These are phyloP conservation scores for Sturnus vulgaris DNA, from an alignment of 2,113 vertebrate species.

Conservation along the genomic window DNA sequence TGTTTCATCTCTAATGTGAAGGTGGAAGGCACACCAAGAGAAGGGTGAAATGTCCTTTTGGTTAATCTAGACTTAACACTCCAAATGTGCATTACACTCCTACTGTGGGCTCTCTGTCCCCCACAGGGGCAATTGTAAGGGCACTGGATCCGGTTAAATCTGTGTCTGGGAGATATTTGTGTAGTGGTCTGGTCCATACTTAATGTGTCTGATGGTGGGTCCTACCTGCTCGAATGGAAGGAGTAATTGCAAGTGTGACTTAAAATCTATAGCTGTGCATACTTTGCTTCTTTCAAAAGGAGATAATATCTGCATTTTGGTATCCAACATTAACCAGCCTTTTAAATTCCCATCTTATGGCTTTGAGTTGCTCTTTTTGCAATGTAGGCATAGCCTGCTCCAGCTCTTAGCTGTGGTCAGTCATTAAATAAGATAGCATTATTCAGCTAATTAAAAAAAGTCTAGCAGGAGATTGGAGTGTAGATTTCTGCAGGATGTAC, in stretches of 20 bases:
- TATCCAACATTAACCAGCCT: background rate
- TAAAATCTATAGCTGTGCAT: background rate
- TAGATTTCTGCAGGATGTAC: constrained; percentile 19
- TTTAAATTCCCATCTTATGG: background rate
- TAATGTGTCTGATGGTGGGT: background rate
- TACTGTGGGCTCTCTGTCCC: fast-evolving
- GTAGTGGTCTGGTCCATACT: background rate
- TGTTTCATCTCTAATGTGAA: background rate
- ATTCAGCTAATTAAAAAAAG: constrained; percentile 58
- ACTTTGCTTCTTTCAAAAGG: background rate
- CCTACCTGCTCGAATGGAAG: background rate
- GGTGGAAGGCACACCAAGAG: background rate
- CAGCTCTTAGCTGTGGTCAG: background rate
- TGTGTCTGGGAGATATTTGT: background rate
- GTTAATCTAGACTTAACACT: background rate
- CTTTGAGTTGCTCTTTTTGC: background rate
- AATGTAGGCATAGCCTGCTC: background rate
- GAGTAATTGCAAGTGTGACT: background rate
- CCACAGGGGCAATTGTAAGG: fast-evolving
- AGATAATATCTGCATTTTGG: background rate
- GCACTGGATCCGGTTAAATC: background rate
- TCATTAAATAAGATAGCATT: constrained; percentile 14
- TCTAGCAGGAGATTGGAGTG: constrained; percentile 24
- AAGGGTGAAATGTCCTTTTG: background rate
- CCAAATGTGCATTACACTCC: background rate